phyloP scores from a whole-genome alignment of 2,888 invertebrate species.

The Zele albiditarsus region DNA sequence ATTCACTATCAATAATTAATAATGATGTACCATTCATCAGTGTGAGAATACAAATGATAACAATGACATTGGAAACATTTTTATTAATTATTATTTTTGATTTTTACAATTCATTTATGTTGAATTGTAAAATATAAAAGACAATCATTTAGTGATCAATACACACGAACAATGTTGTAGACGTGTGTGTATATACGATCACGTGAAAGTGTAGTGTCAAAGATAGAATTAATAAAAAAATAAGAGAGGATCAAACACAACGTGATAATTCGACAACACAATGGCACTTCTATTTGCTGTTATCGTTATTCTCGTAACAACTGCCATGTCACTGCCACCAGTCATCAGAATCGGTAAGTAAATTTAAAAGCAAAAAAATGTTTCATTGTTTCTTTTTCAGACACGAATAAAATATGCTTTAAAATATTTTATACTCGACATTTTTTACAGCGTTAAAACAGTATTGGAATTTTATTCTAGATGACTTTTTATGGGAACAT shows the following conservation, averaged over 20 bases:
- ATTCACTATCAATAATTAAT: too few relatives aligned
- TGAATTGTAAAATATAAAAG: not conserved
- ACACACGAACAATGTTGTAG: constrained; percentile 17
- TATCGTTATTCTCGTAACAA: constrained; percentile 70
- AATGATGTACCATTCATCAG: not conserved
- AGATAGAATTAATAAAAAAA: not conserved
- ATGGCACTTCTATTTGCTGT: constrained; percentile 71
- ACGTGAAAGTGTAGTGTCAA: constrained; percentile 1
- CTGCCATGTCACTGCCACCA: constrained; percentile 71
- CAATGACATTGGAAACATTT: not conserved
- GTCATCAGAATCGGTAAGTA: constrained; percentile 72
- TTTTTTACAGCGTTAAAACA: too few relatives aligned
- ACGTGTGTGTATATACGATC: not conserved
- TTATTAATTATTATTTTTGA: not conserved
- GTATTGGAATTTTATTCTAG: too few relatives aligned
- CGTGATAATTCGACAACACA: constrained; percentile 51
- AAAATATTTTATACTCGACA: too few relatives aligned
- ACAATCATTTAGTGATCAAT: not conserved
- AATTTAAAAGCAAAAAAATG: constrained; percentile 14
- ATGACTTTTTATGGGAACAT: too few relatives aligned
- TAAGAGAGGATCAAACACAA: not conserved
- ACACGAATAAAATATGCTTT: too few relatives aligned
- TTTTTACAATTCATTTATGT: not conserved
- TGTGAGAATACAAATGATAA: not conserved
- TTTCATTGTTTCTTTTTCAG: not conserved